These are phyloP conservation scores for Ricordea florida DNA, from an alignment of 92 coral and sea anemone species.

Conservation along the genomic window DNA sequence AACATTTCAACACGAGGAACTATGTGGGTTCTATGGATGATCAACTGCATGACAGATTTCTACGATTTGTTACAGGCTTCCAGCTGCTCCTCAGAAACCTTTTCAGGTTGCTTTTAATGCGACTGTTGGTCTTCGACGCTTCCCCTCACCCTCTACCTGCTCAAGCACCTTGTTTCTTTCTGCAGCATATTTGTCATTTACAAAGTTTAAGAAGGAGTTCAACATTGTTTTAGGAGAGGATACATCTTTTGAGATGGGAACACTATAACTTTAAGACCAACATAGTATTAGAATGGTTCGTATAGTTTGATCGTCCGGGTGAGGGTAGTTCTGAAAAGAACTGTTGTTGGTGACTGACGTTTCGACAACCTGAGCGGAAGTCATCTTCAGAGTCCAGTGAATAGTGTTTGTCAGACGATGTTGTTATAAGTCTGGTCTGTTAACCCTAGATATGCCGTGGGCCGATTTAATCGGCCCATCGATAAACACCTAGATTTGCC, in stretches of 20 bases:
- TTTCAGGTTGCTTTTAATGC: constrained; percentile 44
- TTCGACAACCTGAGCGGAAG: no score
- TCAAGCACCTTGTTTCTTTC: constrained; percentile 55
- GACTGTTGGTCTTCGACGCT: constrained; percentile 52
- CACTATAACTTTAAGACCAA: constrained; percentile 18
- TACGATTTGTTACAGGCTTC: constrained; percentile 49
- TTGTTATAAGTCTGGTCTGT: no score
- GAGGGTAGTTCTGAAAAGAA: no score
- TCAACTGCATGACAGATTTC: constrained; percentile 43
- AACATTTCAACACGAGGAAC: constrained; percentile 30
- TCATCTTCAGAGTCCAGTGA: no score
- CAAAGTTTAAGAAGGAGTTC: constrained; percentile 63
- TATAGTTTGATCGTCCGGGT: no score
- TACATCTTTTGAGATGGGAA: constrained; percentile 51
- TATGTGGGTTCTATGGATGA: constrained; percentile 50
- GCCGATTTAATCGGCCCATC: constrained; percentile 30
- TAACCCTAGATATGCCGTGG: constrained; percentile 21
- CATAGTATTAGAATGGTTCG: no score
- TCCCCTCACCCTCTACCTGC: constrained; percentile 53
- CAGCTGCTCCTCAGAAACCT: constrained; percentile 45
- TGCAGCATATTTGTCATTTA: constrained; percentile 37
- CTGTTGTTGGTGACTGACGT: no score
- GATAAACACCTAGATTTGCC: constrained; percentile 38
- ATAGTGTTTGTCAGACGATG: no score
- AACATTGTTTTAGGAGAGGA: constrained; percentile 17